Conservation (phyloP, 2,113 vertebrate species). For the Ciconia stormi region DNA sequence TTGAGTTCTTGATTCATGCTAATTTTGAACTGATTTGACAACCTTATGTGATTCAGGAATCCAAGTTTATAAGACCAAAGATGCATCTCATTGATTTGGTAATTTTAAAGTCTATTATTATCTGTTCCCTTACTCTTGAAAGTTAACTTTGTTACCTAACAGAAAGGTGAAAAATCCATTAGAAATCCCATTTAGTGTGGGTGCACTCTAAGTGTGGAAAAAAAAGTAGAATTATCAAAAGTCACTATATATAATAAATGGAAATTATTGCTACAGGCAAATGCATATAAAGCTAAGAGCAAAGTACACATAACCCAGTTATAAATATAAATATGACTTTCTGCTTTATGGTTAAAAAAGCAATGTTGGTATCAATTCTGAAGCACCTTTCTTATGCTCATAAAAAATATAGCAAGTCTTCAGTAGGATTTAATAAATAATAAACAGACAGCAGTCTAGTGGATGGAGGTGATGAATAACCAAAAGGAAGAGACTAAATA, state of each 20-base stretch:
- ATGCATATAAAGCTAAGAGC: background rate
- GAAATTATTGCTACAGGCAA: slow-evolving; percentile 55
- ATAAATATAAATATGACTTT: slow-evolving; percentile 64
- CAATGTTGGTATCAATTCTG: slow-evolving; percentile 57
- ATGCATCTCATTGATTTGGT: background rate
- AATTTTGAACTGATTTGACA: background rate
- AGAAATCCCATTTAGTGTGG: slow-evolving; percentile 16
- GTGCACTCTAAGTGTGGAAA: background rate
- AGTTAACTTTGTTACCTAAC: slow-evolving; percentile 32
- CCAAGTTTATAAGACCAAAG: background rate
- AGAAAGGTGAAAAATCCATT: slow-evolving; percentile 40
- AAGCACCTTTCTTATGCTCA: slow-evolving; percentile 51
- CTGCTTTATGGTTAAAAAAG: slow-evolving; percentile 59
- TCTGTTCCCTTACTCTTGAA: background rate
- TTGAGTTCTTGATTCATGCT: background rate
- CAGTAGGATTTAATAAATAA: slow-evolving; percentile 65
- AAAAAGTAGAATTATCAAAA: slow-evolving; percentile 45
- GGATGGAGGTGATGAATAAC: slow-evolving; percentile 66
- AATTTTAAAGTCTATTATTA: background rate
- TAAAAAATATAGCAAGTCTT: slow-evolving; percentile 60
- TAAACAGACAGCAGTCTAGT: slow-evolving; percentile 62
- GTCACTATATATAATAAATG: slow-evolving; percentile 48
- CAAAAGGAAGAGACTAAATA: slow-evolving; percentile 56
- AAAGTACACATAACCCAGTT: slow-evolving; percentile 38
- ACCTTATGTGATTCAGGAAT: background rate